These are phyloP conservation scores for Zosterops japonicus DNA, from an alignment of 2,113 vertebrate species.

Conservation along the genomic window DNA sequence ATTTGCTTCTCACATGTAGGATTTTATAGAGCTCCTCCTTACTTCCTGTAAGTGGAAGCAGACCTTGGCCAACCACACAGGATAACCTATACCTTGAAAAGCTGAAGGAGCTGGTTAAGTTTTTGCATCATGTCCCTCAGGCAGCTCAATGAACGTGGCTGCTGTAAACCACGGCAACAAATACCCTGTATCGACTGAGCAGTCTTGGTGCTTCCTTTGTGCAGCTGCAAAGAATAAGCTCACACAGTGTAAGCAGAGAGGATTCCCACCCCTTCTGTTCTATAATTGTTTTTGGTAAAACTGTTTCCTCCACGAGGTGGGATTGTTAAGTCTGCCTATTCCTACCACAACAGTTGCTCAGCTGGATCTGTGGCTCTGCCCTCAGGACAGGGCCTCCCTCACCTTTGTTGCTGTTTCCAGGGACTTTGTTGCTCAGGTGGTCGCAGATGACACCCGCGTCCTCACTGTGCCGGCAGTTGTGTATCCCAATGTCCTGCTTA, in stretches of 20 bases:
- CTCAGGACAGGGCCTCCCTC: neutral
- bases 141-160: neutral
- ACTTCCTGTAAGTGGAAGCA: neutral
- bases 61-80: neutral
- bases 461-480: constrained; percentile 96
- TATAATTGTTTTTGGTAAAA: neutral
- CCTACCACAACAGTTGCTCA: neutral
- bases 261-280: neutral
- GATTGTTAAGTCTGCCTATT: neutral
- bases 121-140: neutral
- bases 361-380: neutral
- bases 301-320: neutral
- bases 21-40: neutral
- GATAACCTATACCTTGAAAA: neutral
- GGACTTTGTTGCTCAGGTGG: constrained; percentile 74
- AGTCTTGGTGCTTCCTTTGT: neutral
- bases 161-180: neutral
- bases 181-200: neutral
- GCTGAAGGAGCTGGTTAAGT: neutral
- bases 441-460: constrained; percentile 96
- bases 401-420: constrained; percentile 81
- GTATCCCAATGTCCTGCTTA: constrained; percentile 86
- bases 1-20: neutral
- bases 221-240: neutral
- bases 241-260: neutral